Conservation (phyloP, 2,888 invertebrate genomes). For the Synergus gifuensis region DNA sequence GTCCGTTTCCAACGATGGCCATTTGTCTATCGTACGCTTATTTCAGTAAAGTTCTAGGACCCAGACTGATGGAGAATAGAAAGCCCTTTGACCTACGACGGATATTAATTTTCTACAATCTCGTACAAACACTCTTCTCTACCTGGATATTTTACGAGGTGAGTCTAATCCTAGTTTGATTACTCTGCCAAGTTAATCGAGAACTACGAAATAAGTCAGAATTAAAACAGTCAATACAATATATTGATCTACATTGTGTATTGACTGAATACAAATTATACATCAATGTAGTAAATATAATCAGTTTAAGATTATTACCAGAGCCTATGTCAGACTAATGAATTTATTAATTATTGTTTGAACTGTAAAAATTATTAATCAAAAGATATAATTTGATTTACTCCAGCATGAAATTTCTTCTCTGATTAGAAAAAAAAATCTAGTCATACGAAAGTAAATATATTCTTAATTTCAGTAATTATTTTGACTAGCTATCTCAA, state of each 20-base stretch:
- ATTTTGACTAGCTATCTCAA: slow-evolving; percentile 11
- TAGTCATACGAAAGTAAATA: neutral
- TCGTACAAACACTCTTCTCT: slow-evolving; percentile 93
- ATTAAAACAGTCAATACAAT: neutral
- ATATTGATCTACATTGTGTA: neutral
- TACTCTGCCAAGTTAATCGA: neutral
- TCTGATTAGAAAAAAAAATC: neutral
- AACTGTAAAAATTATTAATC: neutral
- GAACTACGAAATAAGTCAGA: neutral
- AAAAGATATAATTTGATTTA: neutral
- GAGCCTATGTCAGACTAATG: neutral
- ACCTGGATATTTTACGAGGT: slow-evolving; percentile 96
- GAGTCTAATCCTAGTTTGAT: slow-evolving; percentile 65
- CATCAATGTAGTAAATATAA: neutral
- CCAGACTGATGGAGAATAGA: slow-evolving; percentile 92
- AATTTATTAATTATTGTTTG: neutral
- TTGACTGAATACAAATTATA: neutral
- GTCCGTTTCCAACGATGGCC: slow-evolving; percentile 90
- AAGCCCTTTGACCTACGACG: slow-evolving; percentile 91
- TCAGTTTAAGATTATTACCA: neutral
- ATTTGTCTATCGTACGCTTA: slow-evolving; percentile 92
- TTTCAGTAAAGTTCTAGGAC: slow-evolving; percentile 90
- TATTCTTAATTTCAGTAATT: neutral
- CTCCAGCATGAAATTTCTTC: neutral
- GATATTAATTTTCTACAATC: slow-evolving; percentile 91